Evolutionary conservation across 2,113 vertebrate species (phyloP).

Genomic region (Hippocampus comes): DNA sequence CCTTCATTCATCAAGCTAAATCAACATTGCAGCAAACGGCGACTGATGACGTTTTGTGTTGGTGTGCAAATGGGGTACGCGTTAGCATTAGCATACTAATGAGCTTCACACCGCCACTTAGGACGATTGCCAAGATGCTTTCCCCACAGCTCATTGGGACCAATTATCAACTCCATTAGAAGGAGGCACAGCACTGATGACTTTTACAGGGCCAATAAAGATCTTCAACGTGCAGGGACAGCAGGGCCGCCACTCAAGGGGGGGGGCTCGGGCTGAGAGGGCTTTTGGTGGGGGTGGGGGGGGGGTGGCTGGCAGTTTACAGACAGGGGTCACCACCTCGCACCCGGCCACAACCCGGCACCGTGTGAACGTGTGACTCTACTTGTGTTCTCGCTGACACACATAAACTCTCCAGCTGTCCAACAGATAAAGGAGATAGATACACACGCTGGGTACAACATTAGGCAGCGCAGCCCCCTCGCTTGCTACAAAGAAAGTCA

Average conservation of each 20-base stretch:
- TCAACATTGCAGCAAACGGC: background rate
- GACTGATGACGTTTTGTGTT: too few species aligned
- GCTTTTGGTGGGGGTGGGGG: background rate
- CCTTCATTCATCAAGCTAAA: background rate
- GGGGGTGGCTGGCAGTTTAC: background rate
- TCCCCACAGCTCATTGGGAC: slow-evolving; percentile 58
- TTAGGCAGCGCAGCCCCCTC: background rate
- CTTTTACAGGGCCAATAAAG: slow-evolving; percentile 71
- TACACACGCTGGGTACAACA: background rate
- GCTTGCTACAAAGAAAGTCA: background rate
- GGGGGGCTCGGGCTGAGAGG: background rate
- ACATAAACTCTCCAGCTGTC: slow-evolving; percentile 1
- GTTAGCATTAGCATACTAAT: slow-evolving; percentile 26
- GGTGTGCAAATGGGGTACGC: background rate
- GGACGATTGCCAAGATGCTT: slow-evolving; percentile 31
- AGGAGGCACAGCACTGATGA: slow-evolving; percentile 61
- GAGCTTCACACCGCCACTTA: slow-evolving; percentile 42
- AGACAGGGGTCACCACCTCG: slow-evolving; percentile 64
- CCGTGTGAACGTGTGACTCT: slow-evolving; percentile 56
- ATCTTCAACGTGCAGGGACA: slow-evolving; percentile 52
- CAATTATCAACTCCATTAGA: slow-evolving; percentile 76
- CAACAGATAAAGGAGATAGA: background rate
- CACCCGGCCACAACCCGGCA: slow-evolving; percentile 49
- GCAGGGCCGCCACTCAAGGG: background rate
- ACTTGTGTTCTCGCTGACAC: slow-evolving; percentile 27